Evolutionary conservation across 37 sponge, comb jelly and placozoan genomes (phyloP), one percentile per base, ranked within the genome.

Genomic region (Cliona cf. orientalis): DNA sequence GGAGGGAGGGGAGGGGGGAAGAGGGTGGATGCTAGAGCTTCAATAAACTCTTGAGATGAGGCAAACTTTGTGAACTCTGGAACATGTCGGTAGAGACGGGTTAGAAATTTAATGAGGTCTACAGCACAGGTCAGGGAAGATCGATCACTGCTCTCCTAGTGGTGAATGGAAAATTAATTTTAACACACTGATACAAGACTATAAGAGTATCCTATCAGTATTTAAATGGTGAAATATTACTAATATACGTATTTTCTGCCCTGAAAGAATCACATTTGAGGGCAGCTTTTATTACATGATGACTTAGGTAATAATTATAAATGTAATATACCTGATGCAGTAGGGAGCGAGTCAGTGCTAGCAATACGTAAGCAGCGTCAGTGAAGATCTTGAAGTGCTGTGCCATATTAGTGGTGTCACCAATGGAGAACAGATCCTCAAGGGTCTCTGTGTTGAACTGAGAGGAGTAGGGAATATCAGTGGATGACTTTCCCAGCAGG

Each of bases 301-400:
- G n/a, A n/a, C n/a, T n/a, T n/a, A n/a, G n/a, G n/a, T n/a, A n/a
- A n/a, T n/a, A n/a, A n/a, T n/a, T n/a, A n/a, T n/a, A n/a, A n/a
- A 61, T 6, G 5, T 28, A 9, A 67, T 2, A 49, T 42, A 91
- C 91, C 69, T 86, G 39, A 32, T 91, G 91, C 2, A 91, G 63
- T 2, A 91, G 63, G 3, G 39, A 43, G 49, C 89, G 43, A 5
- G 80, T 46, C 45, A 95, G 46, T 17, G 80, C 42, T 36, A 95
- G 80, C 42, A 95, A 71, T 0, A 95, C 86, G 56, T 55, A 79
- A 6, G 80, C 92, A 58, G 90, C 95, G 63, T 95, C 92, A 2
- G 60, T 29, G 37, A 45, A 77, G 44, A 95, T 58, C 25, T 35
- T 64, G 2, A 17, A 64, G 4, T 67, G 39, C 32, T 71, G 69